These are phyloP conservation scores for Netelia virgata DNA, from an alignment of 2,888 invertebrate genomes.

Conservation along the genomic window DNA sequence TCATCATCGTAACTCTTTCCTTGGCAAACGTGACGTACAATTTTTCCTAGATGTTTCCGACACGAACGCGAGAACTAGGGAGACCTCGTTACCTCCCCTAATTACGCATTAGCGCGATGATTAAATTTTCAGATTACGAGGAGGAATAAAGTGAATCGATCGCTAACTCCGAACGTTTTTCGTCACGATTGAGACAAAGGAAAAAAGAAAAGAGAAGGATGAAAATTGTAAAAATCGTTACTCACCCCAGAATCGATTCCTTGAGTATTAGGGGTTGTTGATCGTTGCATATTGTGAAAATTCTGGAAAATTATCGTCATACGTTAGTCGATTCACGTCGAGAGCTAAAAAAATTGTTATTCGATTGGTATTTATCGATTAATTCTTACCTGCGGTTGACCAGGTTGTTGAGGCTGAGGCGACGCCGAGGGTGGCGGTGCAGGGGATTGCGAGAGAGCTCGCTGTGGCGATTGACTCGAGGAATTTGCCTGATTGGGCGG, in stretches of 20 bases:
- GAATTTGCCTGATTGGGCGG: constrained; percentile 81
- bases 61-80: too few species aligned
- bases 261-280: constrained; percentile 92
- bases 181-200: not conserved
- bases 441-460: constrained; percentile 83
- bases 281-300: constrained; percentile 90
- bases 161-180: not conserved
- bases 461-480: constrained; percentile 83
- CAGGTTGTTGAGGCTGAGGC: constrained; percentile 82
- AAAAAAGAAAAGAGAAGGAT: not conserved
- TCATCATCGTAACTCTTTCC: too few species aligned
- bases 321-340: constrained; percentile 27
- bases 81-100: not conserved
- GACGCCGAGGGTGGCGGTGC: constrained; percentile 84
- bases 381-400: constrained; percentile 80
- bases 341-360: constrained; percentile 5
- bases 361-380: not conserved
- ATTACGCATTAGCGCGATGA: not conserved
- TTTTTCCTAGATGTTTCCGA: too few species aligned
- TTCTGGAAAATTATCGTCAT: constrained; percentile 85
- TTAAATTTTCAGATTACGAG: not conserved
- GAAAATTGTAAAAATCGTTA: constrained; percentile 72
- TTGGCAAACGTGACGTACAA: too few species aligned
- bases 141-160: not conserved
- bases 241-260: constrained; percentile 91